Evolutionary conservation across 2,797 vertebrate genomes (phyloP), one percentile per base, ranked within the genome.

Genomic region (Diplodus puntazzo): DNA sequence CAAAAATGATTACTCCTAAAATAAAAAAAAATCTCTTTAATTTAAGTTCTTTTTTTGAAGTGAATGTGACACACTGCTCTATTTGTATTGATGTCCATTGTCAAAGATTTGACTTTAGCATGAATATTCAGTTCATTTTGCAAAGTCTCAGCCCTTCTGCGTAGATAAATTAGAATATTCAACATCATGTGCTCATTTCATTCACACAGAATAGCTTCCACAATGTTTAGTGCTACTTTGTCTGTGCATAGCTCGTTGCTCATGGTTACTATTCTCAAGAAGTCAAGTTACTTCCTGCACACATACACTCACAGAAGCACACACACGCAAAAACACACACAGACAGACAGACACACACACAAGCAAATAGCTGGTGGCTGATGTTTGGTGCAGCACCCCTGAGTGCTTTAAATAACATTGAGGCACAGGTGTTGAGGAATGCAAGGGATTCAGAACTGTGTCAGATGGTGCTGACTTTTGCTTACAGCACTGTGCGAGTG

Each of bases 401-500:
- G 88, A 88, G 88, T 93, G 88, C 91, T 94, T 93, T 91, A 92
- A 93, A 92, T 92, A 93, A 91, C 89, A 90, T 69, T 73, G 89
- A 90, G 87, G 85, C 92, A 89, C 90, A 94, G 92, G 92, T 93
- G 93, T 90, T 92, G 89, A 88, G 90, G 85, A 92, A 92, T 84
- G 84, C 83, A 87, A 75, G 86, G 86, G 82, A 91, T 92, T 89
- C 86, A 84, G 80, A 90, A 88, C 77, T 59, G 80, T 90, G 91
- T 94, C 93, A 92, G 91, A 91, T 88, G 87, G 88, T 86, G 86
- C 88, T 91, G 91, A 92, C 87, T 92, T 88, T 92, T 91, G 89
- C 92, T 94, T 87, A 92, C 90, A 90, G 90, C 91, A 43, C 80
- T 91, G 86, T 81, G 88, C 86, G 87, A 92, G 92, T 88, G 84